Conservation (phyloP, 2,888 invertebrate species). For the Hyppa rectilinea region DNA sequence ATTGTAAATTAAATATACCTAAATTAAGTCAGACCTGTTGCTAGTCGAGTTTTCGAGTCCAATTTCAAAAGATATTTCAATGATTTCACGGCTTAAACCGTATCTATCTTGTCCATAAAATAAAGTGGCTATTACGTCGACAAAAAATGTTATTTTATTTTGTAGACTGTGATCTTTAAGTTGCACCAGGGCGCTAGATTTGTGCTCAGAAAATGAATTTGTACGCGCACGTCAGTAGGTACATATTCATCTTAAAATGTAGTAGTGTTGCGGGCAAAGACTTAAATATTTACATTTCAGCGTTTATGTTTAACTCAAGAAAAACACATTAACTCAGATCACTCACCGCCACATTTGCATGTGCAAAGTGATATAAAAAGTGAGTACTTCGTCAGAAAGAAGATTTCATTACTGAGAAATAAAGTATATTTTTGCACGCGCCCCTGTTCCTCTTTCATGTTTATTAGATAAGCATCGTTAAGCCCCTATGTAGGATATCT, state of each 20-base stretch:
- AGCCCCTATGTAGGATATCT: constrained; percentile 16
- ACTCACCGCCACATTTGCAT: constrained; percentile 47
- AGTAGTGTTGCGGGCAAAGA: constrained; percentile 31
- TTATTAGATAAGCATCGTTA: constrained; percentile 20
- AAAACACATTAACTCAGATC: constrained; percentile 50
- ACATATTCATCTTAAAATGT: constrained; percentile 42
- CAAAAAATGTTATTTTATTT: constrained; percentile 45
- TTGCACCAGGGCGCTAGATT: constrained; percentile 28
- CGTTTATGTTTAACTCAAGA: constrained; percentile 46
- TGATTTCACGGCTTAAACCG: constrained; percentile 59
- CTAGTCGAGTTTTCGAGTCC: constrained; percentile 46
- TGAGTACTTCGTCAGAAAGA: constrained; percentile 18
- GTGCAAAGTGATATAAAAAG: constrained; percentile 58
- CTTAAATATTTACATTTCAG: constrained; percentile 54
- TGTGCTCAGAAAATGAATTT: constrained; percentile 20
- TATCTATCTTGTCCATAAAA: constrained; percentile 55
- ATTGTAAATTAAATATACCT: constrained; percentile 57
- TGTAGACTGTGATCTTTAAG: constrained; percentile 5
- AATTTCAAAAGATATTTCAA: constrained; percentile 59
- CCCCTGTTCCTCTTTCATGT: constrained; percentile 1
- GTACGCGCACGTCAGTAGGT: constrained; percentile 8
- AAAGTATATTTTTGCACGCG: constrained; percentile 35
- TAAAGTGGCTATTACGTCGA: constrained; percentile 47
- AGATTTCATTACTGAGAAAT: constrained; percentile 39
- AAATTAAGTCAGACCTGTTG: constrained; percentile 55